Evolutionary conservation across 2,113 vertebrate genomes (phyloP), one percentile per base, ranked within the genome.

Genomic region (Notechis scutatus): DNA sequence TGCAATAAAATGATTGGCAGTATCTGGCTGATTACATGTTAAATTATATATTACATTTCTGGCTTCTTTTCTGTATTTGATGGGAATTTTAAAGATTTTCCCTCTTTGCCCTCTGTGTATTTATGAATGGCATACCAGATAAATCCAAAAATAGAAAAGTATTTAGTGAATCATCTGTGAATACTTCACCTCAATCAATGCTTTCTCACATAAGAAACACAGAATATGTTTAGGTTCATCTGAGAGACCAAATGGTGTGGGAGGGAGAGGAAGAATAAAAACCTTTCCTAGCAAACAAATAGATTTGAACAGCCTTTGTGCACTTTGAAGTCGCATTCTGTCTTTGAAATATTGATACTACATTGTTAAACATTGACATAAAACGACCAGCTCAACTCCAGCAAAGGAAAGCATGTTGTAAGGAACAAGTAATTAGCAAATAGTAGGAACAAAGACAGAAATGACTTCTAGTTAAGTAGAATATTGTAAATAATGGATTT

Each of bases 401-500:
- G 93, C 91, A 94, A 95, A 96, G 85, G 95, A 97, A 97, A 97
- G 96, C 92, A 92, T 96, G 96, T 97, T 94, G 97, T 94, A 95
- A 81, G 93, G 95, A 97, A 96, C 96, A 95, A 97, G 94, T 96
- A 97, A 97, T 98, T 98, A 97, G 93, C 92, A 96, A 97, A 95
- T 96, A 92, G 93, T 90, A 96, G 94, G 96, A 97, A 97, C 96
- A 97, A 97, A 97, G 95, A 97, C 95, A 97, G 95, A 97, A 97
- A 97, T 97, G 95, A 95, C 94, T 97, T 95, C 95, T 96, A 97
- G 96, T 97, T 97, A 97, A 97, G 96, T 95, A 96, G 93, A 97
- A 97, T 97, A 97, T 95, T 96, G 94, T 97, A 97, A 98, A 97
- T 97, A 97, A 97, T 98, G 96, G 95, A 97, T 97, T 97, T 97